Conservation (phyloP, 2,888 invertebrate species). For the Melanotus villosus region DNA sequence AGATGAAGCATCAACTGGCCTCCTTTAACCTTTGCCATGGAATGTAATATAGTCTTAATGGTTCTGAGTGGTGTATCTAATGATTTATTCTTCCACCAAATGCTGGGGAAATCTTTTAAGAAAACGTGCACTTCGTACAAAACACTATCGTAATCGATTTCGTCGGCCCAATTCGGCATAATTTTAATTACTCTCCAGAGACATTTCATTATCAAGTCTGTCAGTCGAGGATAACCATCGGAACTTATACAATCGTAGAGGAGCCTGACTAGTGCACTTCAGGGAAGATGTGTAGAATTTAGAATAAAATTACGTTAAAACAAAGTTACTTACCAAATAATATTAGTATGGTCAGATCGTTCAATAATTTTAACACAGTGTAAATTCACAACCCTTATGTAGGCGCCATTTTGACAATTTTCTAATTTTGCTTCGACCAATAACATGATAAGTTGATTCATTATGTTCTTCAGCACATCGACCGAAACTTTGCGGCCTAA, state of each 20-base stretch:
- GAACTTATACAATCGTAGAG: slow-evolving; percentile 88
- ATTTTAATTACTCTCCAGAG: slow-evolving; percentile 95
- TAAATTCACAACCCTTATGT: slow-evolving; percentile 81
- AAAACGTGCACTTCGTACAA: slow-evolving; percentile 90
- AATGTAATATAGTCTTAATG: slow-evolving; percentile 93
- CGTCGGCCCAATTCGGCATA: slow-evolving; percentile 85
- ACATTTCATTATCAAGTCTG: slow-evolving; percentile 92
- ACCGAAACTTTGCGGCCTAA: slow-evolving; percentile 79
- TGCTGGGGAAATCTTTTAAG: slow-evolving; percentile 88
- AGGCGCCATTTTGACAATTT: slow-evolving; percentile 75
- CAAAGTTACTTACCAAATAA: slow-evolving; percentile 78
- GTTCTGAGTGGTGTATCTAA: slow-evolving; percentile 92
- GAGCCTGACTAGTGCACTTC: slow-evolving; percentile 88
- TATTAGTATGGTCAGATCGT: slow-evolving; percentile 81
- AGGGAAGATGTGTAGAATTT: slow-evolving; percentile 52
- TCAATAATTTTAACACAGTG: slow-evolving; percentile 84
- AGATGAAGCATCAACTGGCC: slow-evolving; percentile 84
- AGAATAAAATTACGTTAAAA: too few species aligned
- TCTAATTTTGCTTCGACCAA: slow-evolving; percentile 79
- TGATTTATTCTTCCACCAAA: slow-evolving; percentile 88
- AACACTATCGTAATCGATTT: slow-evolving; percentile 83
- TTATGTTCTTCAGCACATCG: slow-evolving; percentile 78
- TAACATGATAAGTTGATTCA: slow-evolving; percentile 80
- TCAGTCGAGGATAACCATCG: slow-evolving; percentile 78
- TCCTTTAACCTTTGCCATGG: slow-evolving; percentile 91